These are phyloP conservation scores for Deilephila elpenor DNA, from an alignment of 2,888 invertebrate genomes.

Conservation along the genomic window DNA sequence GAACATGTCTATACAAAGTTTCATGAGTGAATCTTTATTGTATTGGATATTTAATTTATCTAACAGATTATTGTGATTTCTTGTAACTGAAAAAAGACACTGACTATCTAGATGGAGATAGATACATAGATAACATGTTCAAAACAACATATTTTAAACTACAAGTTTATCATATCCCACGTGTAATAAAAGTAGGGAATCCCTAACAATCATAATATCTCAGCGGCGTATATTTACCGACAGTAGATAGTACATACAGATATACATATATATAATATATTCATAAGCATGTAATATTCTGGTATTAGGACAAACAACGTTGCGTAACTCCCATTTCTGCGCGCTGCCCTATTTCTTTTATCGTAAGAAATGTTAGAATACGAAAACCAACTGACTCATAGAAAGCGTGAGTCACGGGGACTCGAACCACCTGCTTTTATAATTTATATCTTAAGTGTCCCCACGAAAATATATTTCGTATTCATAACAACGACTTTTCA, in stretches of 20 bases:
- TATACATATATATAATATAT: background rate
- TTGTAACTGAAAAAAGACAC: no score
- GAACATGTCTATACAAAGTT: no score
- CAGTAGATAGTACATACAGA: background rate
- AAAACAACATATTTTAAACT: background rate
- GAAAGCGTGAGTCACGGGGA: conserved; percentile 8
- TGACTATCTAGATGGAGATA: no score
- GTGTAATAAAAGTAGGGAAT: background rate
- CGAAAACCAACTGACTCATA: conserved; percentile 6
- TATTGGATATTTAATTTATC: no score
- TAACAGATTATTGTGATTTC: no score
- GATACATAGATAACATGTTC: background rate
- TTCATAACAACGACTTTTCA: background rate
- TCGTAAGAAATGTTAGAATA: background rate
- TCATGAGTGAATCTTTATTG: no score
- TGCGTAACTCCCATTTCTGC: conserved; percentile 18
- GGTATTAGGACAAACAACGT: conserved; percentile 9
- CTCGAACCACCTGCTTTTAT: conserved; percentile 4
- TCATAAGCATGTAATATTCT: conserved; percentile 4
- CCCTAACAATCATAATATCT: conserved; percentile 2
- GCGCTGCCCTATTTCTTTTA: conserved; percentile 10
- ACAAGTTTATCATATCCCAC: background rate
- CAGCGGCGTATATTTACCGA: background rate
- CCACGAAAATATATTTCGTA: background rate
- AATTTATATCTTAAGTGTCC: conserved; percentile 4